phyloP scores from a whole-genome alignment of 2,113 vertebrate species.

The Thryonomys swinderianus region DNA sequence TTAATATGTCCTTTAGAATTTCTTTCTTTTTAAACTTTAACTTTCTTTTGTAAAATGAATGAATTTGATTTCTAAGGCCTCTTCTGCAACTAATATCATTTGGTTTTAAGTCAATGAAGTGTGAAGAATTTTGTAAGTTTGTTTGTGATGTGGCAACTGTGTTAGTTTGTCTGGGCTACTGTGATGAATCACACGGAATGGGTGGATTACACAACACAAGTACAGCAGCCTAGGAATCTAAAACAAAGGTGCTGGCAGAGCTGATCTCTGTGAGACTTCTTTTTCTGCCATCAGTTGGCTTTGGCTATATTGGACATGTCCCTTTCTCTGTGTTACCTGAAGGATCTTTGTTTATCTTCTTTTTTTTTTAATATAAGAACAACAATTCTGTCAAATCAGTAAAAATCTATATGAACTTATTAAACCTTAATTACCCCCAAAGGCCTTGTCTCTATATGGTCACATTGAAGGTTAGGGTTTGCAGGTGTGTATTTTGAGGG shows the following conservation, averaged over 20 bases:
- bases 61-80: background rate
- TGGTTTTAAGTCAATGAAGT: background rate
- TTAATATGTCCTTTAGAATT: background rate
- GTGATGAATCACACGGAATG: background rate
- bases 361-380: background rate
- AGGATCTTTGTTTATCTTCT: background rate
- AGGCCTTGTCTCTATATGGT: background rate
- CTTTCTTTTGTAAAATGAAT: constrained; percentile 17
- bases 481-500: background rate
- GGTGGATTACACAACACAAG: background rate
- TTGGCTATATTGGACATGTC: background rate
- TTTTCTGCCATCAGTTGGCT: background rate
- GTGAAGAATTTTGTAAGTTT: constrained; percentile 20
- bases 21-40: background rate
- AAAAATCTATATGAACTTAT: background rate
- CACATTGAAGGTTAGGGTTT: background rate
- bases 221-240: background rate
- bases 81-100: background rate
- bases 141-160: background rate
- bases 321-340: background rate
- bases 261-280: background rate
- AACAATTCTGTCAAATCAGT: background rate
- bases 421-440: background rate
- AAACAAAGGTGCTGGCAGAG: background rate
- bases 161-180: background rate